Evolutionary conservation across 1,140 invertebrate genomes (phyloP), one percentile per base, ranked within the genome.

Genomic region (Drosophila nasuta): DNA sequence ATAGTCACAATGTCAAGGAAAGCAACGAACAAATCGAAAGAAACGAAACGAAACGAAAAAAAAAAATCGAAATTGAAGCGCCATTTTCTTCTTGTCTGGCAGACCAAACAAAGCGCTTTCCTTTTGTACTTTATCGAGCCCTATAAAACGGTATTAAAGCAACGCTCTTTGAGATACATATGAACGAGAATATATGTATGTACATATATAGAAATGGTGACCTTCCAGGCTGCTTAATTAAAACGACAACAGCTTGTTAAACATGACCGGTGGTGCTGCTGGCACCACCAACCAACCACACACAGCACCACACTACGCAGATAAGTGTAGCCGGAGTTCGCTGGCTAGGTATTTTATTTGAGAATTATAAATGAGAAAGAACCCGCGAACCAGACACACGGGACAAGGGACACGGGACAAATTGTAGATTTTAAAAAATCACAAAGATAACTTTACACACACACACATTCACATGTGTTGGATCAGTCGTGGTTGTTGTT

Each of bases 211-310:
- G 45, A 79, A 74, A 77, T 77, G 35, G 77, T 80, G 83, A 89
- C 85, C 85, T 87, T 89, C 80, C 41, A 43, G 48, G 28, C 65
- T 72, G 77, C 71, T 91, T 91, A 91, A 91, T 91, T 91, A 91
- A 91, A 91, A 75, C 63, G 59, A 91, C 88, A 91, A 87, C 82
- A 77, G 88, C 87, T 91, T 79, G 75, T 81, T 77, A 91, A 91
- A 91, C 83, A 91, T 78, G 73, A 52, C 68, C 71, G 43, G 33
- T 48, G 48, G 7, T 13, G 11, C n/a, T 41, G 5, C 5, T 6
- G 20, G 5, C 10, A 8, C 5, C 5, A 33, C 33, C 33, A 33
- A 33, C 5, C 3, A 5, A 33, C 33, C 33, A 33, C 33, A 33
- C 33, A 33, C 30, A 35, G 13, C 17, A n/a, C 15, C 41, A 30